Evolutionary conservation across 2,113 vertebrate species (phyloP).

Genomic region (Pachypanchax playfairii): DNA sequence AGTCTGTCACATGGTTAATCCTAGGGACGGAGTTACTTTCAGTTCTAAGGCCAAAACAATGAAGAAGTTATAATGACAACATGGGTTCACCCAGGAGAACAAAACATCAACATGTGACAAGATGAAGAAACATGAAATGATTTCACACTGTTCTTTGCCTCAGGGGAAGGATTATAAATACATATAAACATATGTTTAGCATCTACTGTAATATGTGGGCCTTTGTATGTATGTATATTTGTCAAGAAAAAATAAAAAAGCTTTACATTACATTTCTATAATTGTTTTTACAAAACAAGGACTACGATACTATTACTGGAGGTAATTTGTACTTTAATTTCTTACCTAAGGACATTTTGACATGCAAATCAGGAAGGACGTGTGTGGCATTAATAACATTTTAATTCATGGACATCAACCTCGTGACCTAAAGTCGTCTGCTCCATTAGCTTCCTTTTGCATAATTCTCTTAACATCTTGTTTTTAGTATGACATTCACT

Average conservation of each 20-base stretch:
- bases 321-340: background rate
- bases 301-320: too few species aligned
- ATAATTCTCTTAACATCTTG: too few species aligned
- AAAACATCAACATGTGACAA: conserved; percentile 4
- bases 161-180: too few species aligned
- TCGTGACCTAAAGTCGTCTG: background rate
- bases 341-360: background rate
- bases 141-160: background rate
- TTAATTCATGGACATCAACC: background rate
- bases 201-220: background rate
- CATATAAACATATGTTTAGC: too few species aligned
- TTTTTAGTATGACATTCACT: too few species aligned
- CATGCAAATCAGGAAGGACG: background rate
- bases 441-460: background rate
- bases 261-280: too few species aligned
- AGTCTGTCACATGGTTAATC: conserved; percentile 41
- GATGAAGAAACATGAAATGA: background rate
- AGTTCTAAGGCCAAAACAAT: conserved; percentile 31
- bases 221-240: too few species aligned
- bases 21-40: conserved; percentile 36
- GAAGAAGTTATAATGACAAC: conserved; percentile 28
- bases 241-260: too few species aligned
- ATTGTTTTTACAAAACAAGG: too few species aligned
- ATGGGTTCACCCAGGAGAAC: conserved; percentile 18
- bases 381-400: background rate